phyloP scores from a whole-genome alignment of 2,113 vertebrate species.

The Guaruba guarouba region DNA sequence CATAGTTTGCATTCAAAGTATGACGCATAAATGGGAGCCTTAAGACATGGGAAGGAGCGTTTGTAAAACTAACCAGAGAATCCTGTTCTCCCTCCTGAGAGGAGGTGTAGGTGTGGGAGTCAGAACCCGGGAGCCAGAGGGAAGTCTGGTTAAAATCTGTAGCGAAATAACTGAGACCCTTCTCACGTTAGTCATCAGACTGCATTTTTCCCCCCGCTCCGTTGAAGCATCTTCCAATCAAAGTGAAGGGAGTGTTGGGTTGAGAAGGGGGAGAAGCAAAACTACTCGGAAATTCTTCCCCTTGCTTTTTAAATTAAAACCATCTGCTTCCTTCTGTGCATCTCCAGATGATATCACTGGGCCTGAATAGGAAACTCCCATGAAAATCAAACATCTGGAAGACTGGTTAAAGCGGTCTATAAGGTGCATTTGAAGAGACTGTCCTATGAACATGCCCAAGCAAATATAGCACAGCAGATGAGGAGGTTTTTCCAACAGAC shows the following conservation, averaged over 20 bases:
- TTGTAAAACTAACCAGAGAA: constrained; percentile 58
- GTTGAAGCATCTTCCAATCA: not conserved
- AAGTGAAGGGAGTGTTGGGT: not conserved
- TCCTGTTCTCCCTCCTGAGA: constrained; percentile 61
- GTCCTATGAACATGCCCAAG: not conserved
- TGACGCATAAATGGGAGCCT: constrained; percentile 43
- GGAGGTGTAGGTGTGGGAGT: constrained; percentile 65
- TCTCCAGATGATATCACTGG: constrained; percentile 63
- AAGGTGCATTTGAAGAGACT: constrained; percentile 22
- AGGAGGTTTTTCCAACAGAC: not conserved
- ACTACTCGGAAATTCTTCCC: constrained; percentile 45
- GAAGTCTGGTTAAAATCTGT: constrained; percentile 59
- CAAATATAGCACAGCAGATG: not conserved
- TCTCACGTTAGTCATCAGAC: constrained; percentile 10
- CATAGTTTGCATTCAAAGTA: not conserved
- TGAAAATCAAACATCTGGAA: constrained; percentile 59
- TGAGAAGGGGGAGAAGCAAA: not conserved
- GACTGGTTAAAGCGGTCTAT: constrained; percentile 1
- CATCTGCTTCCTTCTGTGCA: constrained; percentile 54
- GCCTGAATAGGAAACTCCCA: constrained; percentile 49
- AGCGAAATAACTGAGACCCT: constrained; percentile 21
- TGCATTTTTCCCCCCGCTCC: accelerated
- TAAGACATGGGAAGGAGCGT: constrained; percentile 51
- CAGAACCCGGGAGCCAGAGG: constrained; percentile 1
- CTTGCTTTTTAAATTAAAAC: constrained; percentile 21